These are phyloP conservation scores for Nasonovia ribisnigri DNA, from an alignment of 2,888 invertebrate species.

Conservation along the genomic window DNA sequence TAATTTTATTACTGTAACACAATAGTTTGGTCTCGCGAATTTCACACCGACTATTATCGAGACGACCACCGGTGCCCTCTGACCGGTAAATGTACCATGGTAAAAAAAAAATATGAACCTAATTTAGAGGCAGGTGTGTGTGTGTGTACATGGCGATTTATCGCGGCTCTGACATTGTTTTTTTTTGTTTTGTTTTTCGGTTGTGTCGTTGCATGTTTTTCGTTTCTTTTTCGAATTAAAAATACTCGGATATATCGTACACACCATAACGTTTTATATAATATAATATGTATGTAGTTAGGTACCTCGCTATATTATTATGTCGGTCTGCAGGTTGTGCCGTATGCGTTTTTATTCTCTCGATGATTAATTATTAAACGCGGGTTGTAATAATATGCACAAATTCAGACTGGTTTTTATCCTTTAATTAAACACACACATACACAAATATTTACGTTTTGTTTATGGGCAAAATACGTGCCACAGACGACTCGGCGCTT, in stretches of 20 bases:
- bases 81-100: not conserved
- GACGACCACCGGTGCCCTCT: not conserved
- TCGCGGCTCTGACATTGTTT: not conserved
- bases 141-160: not conserved
- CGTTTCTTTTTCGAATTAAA: not conserved
- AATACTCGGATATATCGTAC: not conserved
- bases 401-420: not conserved
- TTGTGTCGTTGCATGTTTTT: not conserved
- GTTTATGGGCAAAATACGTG: not conserved
- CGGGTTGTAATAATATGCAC: not conserved
- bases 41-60: not conserved
- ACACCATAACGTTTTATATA: not conserved
- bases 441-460: not conserved
- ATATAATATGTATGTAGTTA: not conserved
- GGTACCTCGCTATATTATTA: not conserved
- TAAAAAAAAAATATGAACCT: not conserved
- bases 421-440: slow-evolving; percentile 5
- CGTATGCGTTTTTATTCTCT: not conserved
- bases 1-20: not conserved
- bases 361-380: not conserved
- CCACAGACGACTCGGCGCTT: not conserved
- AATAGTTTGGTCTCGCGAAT: not conserved
- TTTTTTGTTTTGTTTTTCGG: not conserved
- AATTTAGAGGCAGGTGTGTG: not conserved
- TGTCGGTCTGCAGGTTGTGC: not conserved